Base-by-base conservation (phyloP, 2,113 vertebrate genomes). In the Harpagus bidentatus region DNA sequence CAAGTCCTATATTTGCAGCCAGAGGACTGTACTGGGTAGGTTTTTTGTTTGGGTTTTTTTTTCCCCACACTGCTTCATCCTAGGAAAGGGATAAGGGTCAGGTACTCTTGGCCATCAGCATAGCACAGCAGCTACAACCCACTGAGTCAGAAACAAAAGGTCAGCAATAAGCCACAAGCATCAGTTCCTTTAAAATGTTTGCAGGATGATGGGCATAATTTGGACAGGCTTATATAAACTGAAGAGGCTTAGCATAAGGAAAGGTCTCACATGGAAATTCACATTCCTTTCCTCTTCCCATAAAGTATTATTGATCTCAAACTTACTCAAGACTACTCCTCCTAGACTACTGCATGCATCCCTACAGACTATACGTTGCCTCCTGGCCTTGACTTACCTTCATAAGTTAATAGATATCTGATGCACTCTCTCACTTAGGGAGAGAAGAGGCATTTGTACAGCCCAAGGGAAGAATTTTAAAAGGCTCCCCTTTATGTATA, bases 191-290 rank as follows among this genome's bases (percentile, higher is more conserved):
- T 29, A 32, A 34, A 16, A 50, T 1, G 2, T 74, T 22, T 70
- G 61, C 52, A 89, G 59, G 65, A 61, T 87, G 81, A 28, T 3
- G 11, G 65, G 52, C 7, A 31, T 47, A 38, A 53, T 85, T 52
- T 91, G 73, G 65, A 69, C 52, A 93, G 61, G 50, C 17, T 90
- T 55, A 48, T 10, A 23, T 3, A 45, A 90, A 40, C 31, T 48
- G 0, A 50, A 56, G 63, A 78, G 28, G 63, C 8, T 82, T 28
- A 70, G 88, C 18, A 6, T 2, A 56, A 48, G 22, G n/a, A 47
- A 76, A 81, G 55, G 61, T n/a, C 71, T 92, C 5, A 0, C 48
- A 31, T 1, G 0, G 1, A 80, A 76, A 82, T 82, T 40, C 52
- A 8, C 34, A 9, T 72, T 53, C 12, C 47, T 31, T 52, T 71